These are phyloP conservation scores for Tribolium freemani DNA, from an alignment of 2,888 invertebrate species.

Conservation along the genomic window DNA sequence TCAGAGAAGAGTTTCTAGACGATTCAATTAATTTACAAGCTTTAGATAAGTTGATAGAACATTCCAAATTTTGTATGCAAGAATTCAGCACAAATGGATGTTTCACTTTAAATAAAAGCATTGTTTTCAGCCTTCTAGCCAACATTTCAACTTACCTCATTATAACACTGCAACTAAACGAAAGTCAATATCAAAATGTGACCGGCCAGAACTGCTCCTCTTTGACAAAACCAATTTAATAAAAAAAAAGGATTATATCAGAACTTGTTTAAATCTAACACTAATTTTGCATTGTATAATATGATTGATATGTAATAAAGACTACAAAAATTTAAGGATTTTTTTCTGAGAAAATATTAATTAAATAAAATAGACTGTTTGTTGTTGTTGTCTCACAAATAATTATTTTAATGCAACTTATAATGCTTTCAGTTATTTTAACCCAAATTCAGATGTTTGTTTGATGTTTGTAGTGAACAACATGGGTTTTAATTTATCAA, in stretches of 20 bases:
- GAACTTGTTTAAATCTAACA: too few species aligned
- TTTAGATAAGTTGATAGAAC: background rate
- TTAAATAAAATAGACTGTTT: too few species aligned
- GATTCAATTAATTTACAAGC: background rate
- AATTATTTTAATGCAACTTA: too few species aligned
- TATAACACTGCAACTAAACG: background rate
- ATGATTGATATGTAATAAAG: too few species aligned
- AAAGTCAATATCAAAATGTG: background rate
- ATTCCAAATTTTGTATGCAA: background rate
- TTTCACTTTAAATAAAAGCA: background rate
- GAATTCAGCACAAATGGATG: background rate
- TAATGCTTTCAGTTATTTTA: too few species aligned
- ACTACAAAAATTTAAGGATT: too few species aligned
- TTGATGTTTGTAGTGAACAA: background rate
- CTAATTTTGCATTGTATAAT: too few species aligned
- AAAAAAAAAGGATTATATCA: background rate
- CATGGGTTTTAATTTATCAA: background rate
- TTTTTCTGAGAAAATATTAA: too few species aligned
- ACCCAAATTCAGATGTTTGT: too few species aligned
- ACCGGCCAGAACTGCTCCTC: background rate
- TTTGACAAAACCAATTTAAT: background rate
- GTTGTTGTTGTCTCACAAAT: too few species aligned
- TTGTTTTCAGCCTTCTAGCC: background rate
- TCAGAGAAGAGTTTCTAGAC: background rate
- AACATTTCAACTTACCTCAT: background rate